These are phyloP conservation scores for Steatocranus sp. DNA, from an alignment of 2,797 vertebrate species.

Conservation along the genomic window DNA sequence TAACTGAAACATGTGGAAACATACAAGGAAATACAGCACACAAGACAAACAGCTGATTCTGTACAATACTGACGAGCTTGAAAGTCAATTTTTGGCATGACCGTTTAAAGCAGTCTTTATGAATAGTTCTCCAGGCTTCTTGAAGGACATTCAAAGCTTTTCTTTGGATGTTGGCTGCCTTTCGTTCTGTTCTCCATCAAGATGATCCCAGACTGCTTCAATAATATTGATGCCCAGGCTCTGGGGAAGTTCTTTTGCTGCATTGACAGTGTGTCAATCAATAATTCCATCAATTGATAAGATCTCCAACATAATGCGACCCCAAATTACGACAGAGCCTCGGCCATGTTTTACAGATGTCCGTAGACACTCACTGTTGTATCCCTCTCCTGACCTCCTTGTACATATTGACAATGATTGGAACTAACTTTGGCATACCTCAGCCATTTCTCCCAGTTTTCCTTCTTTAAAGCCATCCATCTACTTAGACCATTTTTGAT, in stretches of 20 bases:
- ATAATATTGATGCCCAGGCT: neutral
- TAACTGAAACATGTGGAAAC: neutral
- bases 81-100: neutral
- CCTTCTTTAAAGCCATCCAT: neutral
- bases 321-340: accelerated
- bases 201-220: neutral
- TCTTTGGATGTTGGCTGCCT: neutral
- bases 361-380: neutral
- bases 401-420: neutral
- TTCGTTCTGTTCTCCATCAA: neutral
- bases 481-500: neutral
- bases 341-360: neutral
- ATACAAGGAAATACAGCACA: neutral
- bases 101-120: neutral
- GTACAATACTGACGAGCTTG: neutral
- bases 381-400: neutral
- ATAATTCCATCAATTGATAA: neutral
- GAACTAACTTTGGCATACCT: neutral
- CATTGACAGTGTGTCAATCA: neutral
- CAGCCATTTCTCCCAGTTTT: neutral
- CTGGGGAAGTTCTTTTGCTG: neutral
- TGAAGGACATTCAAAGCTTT: neutral
- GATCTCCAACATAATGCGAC: neutral
- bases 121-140: neutral
- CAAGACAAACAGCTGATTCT: neutral